phyloP scores from a whole-genome alignment of 2,888 invertebrate genomes.

The Latrodectus elegans region DNA sequence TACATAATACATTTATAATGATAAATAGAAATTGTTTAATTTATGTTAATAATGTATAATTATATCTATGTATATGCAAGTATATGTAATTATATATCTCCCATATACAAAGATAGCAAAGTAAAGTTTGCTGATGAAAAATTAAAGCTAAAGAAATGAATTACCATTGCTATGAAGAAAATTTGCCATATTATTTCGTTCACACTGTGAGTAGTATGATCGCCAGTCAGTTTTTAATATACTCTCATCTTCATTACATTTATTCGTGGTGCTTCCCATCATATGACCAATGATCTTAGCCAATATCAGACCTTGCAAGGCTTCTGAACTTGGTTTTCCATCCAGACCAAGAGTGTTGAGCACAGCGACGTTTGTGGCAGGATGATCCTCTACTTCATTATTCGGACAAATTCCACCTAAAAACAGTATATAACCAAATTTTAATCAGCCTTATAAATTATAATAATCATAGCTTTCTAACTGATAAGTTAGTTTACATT shows the following conservation, averaged over 20 bases:
- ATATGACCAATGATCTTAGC: slow-evolving; percentile 1
- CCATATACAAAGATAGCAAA: no score
- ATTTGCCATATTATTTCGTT: background rate
- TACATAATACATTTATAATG: no score
- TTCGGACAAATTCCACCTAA: slow-evolving; percentile 23
- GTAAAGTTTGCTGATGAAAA: background rate
- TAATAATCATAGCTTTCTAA: no score
- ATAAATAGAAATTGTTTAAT: no score
- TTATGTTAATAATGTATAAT: no score
- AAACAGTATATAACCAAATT: background rate
- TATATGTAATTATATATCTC: no score
- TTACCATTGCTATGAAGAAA: background rate
- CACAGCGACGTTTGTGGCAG: slow-evolving; percentile 13
- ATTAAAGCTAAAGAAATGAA: background rate
- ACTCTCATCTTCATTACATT: background rate
- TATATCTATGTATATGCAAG: no score
- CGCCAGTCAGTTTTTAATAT: background rate
- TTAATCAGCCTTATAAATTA: no score
- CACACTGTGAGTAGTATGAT: background rate
- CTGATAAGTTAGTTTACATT: no score
- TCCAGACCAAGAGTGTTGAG: background rate
- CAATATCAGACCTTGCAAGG: background rate
- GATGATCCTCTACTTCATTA: background rate
- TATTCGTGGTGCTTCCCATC: slow-evolving; percentile 20
- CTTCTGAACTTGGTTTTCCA: no score